Conservation (phyloP, 1,140 invertebrate genomes). For the Drosophila pectinifera region DNA sequence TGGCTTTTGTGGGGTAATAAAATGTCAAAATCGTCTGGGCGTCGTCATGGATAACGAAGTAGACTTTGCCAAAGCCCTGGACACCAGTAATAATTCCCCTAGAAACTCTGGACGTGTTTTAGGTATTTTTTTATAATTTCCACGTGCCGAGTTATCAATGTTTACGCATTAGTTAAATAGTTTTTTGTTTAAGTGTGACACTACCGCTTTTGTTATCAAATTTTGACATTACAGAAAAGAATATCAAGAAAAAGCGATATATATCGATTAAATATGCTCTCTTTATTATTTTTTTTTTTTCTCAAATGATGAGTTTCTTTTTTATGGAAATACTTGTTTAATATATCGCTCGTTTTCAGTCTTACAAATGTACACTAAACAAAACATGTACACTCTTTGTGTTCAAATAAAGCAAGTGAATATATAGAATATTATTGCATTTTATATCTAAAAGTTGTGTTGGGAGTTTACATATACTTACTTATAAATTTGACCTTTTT, state of each 20-base stretch:
- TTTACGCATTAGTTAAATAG: neutral
- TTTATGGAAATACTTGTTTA: too few species aligned
- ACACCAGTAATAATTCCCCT: neutral
- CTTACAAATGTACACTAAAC: too few species aligned
- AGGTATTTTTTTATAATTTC: neutral
- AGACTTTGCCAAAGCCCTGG: slow-evolving; percentile 9
- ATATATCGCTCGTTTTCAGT: too few species aligned
- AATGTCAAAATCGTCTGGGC: slow-evolving; percentile 18
- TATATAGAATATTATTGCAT: too few species aligned
- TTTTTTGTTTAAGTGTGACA: too few species aligned
- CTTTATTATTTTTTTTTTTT: too few species aligned
- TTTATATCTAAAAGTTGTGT: neutral
- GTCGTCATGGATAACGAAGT: slow-evolving; percentile 16
- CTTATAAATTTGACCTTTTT: slow-evolving; percentile 95
- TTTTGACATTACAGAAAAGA: too few species aligned
- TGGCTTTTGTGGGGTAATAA: slow-evolving; percentile 15
- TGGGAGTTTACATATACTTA: slow-evolving; percentile 90
- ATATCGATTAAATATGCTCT: too few species aligned
- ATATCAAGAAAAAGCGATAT: too few species aligned
- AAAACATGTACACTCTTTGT: neutral
- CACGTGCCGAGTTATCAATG: neutral
- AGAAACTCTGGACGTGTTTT: neutral
- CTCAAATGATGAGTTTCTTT: too few species aligned
- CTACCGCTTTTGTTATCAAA: too few species aligned
- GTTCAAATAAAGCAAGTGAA: too few species aligned